Evolutionary conservation across 2,888 invertebrate genomes (phyloP).

Genomic region (Venustoraphidia nigricollis): DNA sequence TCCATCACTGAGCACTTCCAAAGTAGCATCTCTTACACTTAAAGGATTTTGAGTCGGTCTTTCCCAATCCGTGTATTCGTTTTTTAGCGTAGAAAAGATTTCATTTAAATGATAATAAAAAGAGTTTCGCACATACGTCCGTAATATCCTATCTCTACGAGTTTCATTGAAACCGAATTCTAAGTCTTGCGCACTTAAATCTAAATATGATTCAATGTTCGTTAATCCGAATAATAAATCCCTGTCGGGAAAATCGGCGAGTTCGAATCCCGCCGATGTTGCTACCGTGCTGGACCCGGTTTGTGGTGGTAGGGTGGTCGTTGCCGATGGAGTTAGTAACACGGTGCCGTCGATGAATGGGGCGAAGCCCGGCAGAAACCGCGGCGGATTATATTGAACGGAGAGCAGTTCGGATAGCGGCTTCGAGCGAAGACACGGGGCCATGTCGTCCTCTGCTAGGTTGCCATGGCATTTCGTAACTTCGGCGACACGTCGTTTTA

Average conservation of each 20-base stretch:
- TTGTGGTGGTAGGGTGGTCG: constrained; percentile 16
- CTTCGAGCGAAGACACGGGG: constrained; percentile 68
- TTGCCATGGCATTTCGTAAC: constrained; percentile 75
- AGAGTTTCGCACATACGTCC: constrained; percentile 87
- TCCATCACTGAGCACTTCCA: constrained; percentile 82
- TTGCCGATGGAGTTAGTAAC: constrained; percentile 43
- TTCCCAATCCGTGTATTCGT: constrained; percentile 96
- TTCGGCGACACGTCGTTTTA: constrained; percentile 67
- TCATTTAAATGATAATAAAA: constrained; percentile 92
- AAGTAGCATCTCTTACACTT: constrained; percentile 69
- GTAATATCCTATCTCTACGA: constrained; percentile 66
- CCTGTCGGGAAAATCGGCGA: constrained; percentile 66
- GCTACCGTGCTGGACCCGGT: constrained; percentile 32
- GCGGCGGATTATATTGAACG: constrained; percentile 62
- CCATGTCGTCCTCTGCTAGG: constrained; percentile 65
- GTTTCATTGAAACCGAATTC: constrained; percentile 88
- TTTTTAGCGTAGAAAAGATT: constrained; percentile 80
- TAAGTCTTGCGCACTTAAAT: constrained; percentile 68
- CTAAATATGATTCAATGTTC: constrained; percentile 66
- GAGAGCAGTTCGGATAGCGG: constrained; percentile 58
- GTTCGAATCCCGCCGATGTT: constrained; percentile 60
- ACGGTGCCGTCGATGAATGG: constrained; percentile 88
- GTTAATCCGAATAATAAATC: constrained; percentile 77
- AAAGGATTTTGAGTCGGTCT: constrained; percentile 72
- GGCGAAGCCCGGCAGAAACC: constrained; percentile 81